Percentiles rank a stretch among this genome's conserved stretches.
These are phyloP conservation scores for Lypha dubia DNA, from an alignment of 2,888 invertebrate genomes.

Conservation along the genomic window DNA sequence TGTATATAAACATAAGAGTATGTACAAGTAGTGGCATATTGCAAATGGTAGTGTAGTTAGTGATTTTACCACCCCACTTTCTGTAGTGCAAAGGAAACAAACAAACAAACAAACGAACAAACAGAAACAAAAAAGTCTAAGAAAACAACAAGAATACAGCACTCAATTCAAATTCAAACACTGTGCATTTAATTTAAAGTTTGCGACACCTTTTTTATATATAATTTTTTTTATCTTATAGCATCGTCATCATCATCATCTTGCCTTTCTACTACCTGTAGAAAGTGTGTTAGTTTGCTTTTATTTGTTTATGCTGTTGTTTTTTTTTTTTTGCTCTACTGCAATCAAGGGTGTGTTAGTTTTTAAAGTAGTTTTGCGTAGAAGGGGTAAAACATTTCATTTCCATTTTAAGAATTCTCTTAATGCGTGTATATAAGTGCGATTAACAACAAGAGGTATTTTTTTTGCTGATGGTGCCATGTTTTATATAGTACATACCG, in stretches of 20 bases:
- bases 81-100: slow-evolving; percentile 14
- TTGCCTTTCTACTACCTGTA: background rate
- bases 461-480: slow-evolving; percentile 4
- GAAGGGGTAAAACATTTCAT: slow-evolving; percentile 45
- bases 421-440: slow-evolving; percentile 57
- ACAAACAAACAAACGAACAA: too few species aligned
- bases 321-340: too few species aligned
- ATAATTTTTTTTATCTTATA: slow-evolving; percentile 24
- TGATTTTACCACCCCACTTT: slow-evolving; percentile 52
- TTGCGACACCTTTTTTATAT: slow-evolving; percentile 63
- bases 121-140: background rate
- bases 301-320: slow-evolving; percentile 26
- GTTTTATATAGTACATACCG: background rate
- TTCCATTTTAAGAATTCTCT: slow-evolving; percentile 54
- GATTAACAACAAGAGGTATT: slow-evolving; percentile 49
- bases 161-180: slow-evolving; percentile 62
- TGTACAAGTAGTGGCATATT: slow-evolving; percentile 6
- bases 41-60: slow-evolving; percentile 34
- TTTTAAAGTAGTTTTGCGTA: slow-evolving; percentile 38
- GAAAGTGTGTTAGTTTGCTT: slow-evolving; percentile 14
- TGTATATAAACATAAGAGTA: background rate
- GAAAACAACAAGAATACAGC: slow-evolving; percentile 34
- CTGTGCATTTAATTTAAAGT: slow-evolving; percentile 68
- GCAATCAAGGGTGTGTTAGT: slow-evolving; percentile 30
- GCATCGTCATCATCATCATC: slow-evolving; percentile 27